Evolutionary conservation across 2,113 vertebrate genomes (phyloP), one percentile per base, ranked within the genome.

Genomic region (Scortum barcoo): DNA sequence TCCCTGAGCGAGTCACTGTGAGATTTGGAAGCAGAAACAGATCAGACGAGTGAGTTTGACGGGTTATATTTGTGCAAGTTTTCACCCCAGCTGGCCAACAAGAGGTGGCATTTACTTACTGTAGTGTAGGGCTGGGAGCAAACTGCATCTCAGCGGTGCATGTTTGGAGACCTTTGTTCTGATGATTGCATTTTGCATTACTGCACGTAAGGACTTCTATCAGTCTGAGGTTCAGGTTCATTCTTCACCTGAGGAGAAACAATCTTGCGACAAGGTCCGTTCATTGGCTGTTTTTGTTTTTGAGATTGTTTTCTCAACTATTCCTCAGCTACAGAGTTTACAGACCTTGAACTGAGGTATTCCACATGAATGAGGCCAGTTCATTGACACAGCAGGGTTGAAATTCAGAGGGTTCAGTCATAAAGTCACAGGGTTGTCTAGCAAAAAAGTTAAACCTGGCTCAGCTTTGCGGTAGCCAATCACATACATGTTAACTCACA

Each of bases 21-120:
- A 83, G 69, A 61, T 86, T 84, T 80, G 80, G 80, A 80, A 57
- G 54, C 72, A 74, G 81, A 67, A 65, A 56, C 53, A 62, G 70
- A 87, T 89, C 78, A 85, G 75, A 79, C 67, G 51, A 42, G 60
- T 69, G 56, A 76, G 51, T 62, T 72, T 40, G 38, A 36, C 8
- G 3, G n/a, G 40, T 72, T 80, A 13, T 62, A 70, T 86, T 61
- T 85, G 42, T 46, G 36, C 56, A 68, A 72, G 50, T 54, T 60
- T 71, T 87, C n/a, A 61, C 76, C 30, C 38, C 68, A 40, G 7
- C 38, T 54, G 73, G 33, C 77, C 63, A 79, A 40, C 16, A 46
- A 42, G 44, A 74, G 44, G 56, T n/a, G 72, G 68, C 46, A 63
- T 63, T 44, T 12, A 48, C n/a, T 68, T 77, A 66, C 51, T 65